Evolutionary conservation across 2,797 vertebrate species (phyloP).

Genomic region (Coregonus ussuriensis): DNA sequence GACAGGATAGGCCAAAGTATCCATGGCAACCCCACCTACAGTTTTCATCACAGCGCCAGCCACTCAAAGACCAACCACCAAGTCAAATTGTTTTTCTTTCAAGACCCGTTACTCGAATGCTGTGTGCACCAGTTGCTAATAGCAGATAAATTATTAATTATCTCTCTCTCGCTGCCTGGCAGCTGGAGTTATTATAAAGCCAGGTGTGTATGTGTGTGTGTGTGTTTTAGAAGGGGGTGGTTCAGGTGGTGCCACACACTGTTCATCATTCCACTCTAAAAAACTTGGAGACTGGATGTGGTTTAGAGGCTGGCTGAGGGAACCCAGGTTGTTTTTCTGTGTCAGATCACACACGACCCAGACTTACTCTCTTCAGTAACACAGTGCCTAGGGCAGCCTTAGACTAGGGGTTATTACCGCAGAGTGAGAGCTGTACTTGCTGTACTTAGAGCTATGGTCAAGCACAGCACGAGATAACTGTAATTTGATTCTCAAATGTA

Average conservation of each 20-base stretch:
- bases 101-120: background rate
- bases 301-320: background rate
- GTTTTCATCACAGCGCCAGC: constrained; percentile 31
- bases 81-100: constrained; percentile 10
- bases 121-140: background rate
- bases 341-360: background rate
- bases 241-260: background rate
- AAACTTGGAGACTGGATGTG: background rate
- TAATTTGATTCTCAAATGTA: background rate
- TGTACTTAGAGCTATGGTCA: background rate
- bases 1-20: constrained; percentile 71
- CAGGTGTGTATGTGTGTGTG: background rate
- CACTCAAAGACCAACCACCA: background rate
- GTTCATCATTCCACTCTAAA: background rate
- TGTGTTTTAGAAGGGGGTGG: background rate
- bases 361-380: background rate
- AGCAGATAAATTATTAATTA: constrained; percentile 2
- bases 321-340: background rate
- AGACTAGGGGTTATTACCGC: background rate
- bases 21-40: constrained; percentile 66
- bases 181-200: background rate
- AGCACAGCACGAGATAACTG: background rate
- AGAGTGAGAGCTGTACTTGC: background rate
- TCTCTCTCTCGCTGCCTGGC: background rate
- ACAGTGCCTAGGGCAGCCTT: background rate